These are phyloP conservation scores for Eupeodes corollae DNA, from an alignment of 1,140 invertebrate species.

Conservation along the genomic window DNA sequence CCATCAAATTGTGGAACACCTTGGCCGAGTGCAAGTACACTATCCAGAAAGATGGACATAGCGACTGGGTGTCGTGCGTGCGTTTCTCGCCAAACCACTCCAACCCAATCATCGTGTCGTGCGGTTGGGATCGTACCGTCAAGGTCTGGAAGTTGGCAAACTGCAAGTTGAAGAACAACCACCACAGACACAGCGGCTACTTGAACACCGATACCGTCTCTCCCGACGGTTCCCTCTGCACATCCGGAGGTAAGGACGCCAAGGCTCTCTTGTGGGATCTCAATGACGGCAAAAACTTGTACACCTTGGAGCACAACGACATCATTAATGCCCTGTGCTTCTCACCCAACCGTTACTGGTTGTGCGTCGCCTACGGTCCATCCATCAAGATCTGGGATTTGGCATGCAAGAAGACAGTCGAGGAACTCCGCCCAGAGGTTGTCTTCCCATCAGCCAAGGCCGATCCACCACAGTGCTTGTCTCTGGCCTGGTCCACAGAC, in stretches of 20 bases:
- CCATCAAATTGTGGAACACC: constrained; percentile 99
- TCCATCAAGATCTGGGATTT: constrained; percentile 99
- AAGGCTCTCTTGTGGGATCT: constrained; percentile 99
- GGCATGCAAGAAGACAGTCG: constrained; percentile 98
- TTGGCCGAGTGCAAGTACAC: constrained; percentile 99
- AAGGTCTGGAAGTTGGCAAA: constrained; percentile 99
- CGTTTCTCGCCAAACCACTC: constrained; percentile 96
- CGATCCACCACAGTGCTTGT: constrained; percentile 90
- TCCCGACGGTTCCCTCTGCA: constrained; percentile 97
- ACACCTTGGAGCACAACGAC: constrained; percentile 97
- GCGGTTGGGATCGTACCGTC: constrained; percentile 96
- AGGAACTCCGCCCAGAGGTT: constrained; percentile 93
- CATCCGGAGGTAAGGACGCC: constrained; percentile 98
- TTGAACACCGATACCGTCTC: constrained; percentile 98
- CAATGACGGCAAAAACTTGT: constrained; percentile 98
- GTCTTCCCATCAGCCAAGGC: constrained; percentile 63
- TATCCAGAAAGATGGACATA: constrained; percentile 95
- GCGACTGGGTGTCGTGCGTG: constrained; percentile 98
- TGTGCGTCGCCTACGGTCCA: constrained; percentile 98
- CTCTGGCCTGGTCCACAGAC: constrained; percentile 97
- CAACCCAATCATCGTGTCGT: constrained; percentile 98
- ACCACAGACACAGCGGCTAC: constrained; percentile 93
- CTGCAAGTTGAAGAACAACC: constrained; percentile 98
- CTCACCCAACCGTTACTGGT: constrained; percentile 99
- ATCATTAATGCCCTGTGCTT: constrained; percentile 97